These are phyloP conservation scores for Heteractis magnifica DNA, from an alignment of 92 coral and sea anemone species.

Conservation along the genomic window DNA sequence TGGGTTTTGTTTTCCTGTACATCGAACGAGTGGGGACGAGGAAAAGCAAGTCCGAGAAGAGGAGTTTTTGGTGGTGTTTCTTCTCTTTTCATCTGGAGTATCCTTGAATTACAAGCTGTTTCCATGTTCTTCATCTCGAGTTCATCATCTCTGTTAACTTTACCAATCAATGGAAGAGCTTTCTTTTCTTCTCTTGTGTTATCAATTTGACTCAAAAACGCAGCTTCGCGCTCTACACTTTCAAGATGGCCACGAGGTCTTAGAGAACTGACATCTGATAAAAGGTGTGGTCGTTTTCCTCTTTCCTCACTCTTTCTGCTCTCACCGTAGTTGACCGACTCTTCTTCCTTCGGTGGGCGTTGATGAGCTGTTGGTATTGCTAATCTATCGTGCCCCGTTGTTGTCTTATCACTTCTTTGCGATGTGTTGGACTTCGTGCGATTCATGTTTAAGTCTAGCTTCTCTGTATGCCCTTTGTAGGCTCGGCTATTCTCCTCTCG, in stretches of 20 bases:
- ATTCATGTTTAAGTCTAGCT: not conserved
- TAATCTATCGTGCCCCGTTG: not conserved
- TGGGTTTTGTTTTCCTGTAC: not conserved
- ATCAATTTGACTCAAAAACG: not conserved
- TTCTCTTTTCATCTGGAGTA: not conserved
- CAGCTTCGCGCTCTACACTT: not conserved
- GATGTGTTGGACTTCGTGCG: not conserved
- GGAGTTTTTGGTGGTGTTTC: conserved; percentile 4
- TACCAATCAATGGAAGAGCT: not conserved
- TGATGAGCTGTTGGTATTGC: not conserved
- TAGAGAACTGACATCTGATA: not conserved
- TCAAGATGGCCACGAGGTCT: not conserved
- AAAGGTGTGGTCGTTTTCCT: not conserved
- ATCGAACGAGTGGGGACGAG: conserved; percentile 24
- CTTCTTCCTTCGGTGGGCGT: not conserved
- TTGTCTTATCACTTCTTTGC: not conserved
- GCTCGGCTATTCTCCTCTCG: not conserved
- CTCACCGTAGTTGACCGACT: not conserved
- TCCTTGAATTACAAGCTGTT: not conserved
- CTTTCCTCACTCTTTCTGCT: not conserved
- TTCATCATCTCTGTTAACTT: not conserved
- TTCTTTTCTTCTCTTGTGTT: not conserved
- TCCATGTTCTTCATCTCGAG: not conserved
- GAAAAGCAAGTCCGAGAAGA: conserved; percentile 3
- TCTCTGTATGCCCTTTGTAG: not conserved